phyloP scores from a whole-genome alignment of 1,140 invertebrate genomes.

The Drosophila dunni region DNA sequence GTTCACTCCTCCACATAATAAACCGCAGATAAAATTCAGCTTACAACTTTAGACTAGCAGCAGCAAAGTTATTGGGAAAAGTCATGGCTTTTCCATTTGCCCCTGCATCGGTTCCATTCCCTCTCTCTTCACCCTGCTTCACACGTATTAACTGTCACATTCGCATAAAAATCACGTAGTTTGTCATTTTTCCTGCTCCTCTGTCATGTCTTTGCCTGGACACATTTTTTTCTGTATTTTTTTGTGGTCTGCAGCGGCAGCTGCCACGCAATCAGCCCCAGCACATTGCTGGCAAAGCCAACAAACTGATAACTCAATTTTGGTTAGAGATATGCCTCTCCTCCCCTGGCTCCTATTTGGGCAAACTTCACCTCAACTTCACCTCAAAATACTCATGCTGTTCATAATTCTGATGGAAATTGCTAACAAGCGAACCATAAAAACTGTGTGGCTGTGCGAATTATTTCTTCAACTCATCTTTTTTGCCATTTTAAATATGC shows the following conservation, averaged over 20 bases:
- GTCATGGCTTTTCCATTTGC: slow-evolving; percentile 21
- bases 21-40: slow-evolving; percentile 54
- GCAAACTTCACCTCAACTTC: slow-evolving; percentile 1
- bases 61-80: slow-evolving; percentile 38
- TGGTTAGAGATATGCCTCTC: slow-evolving; percentile 59
- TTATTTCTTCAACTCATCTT: background rate
- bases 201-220: slow-evolving; percentile 63
- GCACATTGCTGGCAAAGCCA: slow-evolving; percentile 55
- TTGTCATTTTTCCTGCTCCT: slow-evolving; percentile 75
- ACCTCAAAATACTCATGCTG: slow-evolving; percentile 17
- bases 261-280: slow-evolving; percentile 76
- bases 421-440: slow-evolving; percentile 77
- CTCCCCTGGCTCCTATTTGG: background rate
- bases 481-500: slow-evolving; percentile 30
- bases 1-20: slow-evolving; percentile 68
- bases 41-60: slow-evolving; percentile 23
- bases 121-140: slow-evolving; percentile 5
- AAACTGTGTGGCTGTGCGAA: slow-evolving; percentile 49
- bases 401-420: slow-evolving; percentile 57
- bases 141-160: slow-evolving; percentile 72
- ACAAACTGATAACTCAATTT: slow-evolving; percentile 83
- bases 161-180: slow-evolving; percentile 82
- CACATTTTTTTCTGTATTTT: slow-evolving; percentile 13
- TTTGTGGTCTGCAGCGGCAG: slow-evolving; percentile 51
- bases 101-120: background rate